These are phyloP conservation scores for Catocala nupta DNA, from an alignment of 2,888 invertebrate species.

Conservation along the genomic window DNA sequence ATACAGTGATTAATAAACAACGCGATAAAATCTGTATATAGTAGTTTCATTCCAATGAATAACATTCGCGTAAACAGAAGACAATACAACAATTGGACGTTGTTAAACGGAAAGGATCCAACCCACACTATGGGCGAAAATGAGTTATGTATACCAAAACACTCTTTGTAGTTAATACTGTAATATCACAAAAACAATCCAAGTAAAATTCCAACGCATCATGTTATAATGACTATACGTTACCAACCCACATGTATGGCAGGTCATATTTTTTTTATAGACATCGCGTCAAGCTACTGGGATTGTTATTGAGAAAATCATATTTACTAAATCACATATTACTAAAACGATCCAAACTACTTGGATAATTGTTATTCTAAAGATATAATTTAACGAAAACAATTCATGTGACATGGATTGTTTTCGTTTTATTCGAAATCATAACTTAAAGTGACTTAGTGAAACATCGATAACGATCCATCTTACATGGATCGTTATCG, in stretches of 20 bases:
- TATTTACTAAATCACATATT: constrained; percentile 11
- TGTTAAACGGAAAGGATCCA: no score
- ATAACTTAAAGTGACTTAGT: not conserved
- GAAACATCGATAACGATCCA: constrained; percentile 7
- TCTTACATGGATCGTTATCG: constrained; percentile 9
- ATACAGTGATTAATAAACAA: no score
- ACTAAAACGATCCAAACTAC: constrained; percentile 19
- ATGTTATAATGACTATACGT: no score
- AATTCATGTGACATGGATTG: constrained; percentile 7
- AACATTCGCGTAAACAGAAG: no score
- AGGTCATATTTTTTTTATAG: constrained; percentile 2
- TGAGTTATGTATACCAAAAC: no score
- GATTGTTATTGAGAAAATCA: constrained; percentile 5
- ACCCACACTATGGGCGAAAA: no score
- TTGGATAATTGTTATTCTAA: constrained; percentile 4
- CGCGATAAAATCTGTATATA: no score
- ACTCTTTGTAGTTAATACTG: no score
- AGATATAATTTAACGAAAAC: constrained; percentile 5
- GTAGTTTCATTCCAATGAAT: no score
- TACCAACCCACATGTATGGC: not conserved
- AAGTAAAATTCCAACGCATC: no score
- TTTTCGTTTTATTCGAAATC: constrained; percentile 4
- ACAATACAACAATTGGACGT: no score
- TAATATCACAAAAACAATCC: no score
- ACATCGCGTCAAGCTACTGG: not conserved